phyloP scores from a whole-genome alignment of 2,888 invertebrate species.

The Thelaira solivaga region DNA sequence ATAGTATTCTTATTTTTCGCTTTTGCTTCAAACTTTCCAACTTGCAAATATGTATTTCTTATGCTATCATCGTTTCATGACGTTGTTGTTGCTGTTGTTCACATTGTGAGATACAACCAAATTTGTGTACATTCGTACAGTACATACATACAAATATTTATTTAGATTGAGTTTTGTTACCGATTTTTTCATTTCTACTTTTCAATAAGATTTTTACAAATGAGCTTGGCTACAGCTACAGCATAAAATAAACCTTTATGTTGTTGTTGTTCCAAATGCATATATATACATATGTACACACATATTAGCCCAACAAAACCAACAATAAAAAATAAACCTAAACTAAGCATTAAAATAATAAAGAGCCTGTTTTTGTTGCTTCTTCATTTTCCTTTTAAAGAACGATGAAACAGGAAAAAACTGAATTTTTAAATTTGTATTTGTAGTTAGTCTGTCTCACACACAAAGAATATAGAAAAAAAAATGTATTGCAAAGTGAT shows the following conservation, averaged over 20 bases:
- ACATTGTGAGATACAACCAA: constrained; percentile 34
- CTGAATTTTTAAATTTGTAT: not conserved
- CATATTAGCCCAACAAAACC: constrained; percentile 33
- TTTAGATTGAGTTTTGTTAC: constrained; percentile 39
- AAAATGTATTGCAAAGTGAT: constrained; percentile 8
- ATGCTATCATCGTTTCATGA: constrained; percentile 24
- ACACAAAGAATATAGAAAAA: not conserved
- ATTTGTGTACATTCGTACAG: too few species aligned
- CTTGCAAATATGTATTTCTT: not conserved
- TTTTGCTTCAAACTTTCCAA: constrained; percentile 19
- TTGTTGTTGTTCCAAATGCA: not conserved
- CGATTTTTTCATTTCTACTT: constrained; percentile 24
- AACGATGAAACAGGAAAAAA: constrained; percentile 3
- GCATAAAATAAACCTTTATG: not conserved
- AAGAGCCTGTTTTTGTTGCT: constrained; percentile 45
- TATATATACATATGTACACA: not conserved
- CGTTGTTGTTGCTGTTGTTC: constrained; percentile 10
- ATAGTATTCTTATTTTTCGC: constrained; percentile 17
- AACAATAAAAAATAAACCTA: constrained; percentile 12
- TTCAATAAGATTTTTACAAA: constrained; percentile 48
- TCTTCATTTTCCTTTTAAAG: constrained; percentile 20
- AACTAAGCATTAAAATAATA: constrained; percentile 44
- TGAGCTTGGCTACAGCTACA: constrained; percentile 33
- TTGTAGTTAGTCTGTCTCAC: constrained; percentile 23
- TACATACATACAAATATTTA: too few species aligned